These are phyloP conservation scores for Fulica atra DNA, from an alignment of 2,113 vertebrate species.

Conservation along the genomic window DNA sequence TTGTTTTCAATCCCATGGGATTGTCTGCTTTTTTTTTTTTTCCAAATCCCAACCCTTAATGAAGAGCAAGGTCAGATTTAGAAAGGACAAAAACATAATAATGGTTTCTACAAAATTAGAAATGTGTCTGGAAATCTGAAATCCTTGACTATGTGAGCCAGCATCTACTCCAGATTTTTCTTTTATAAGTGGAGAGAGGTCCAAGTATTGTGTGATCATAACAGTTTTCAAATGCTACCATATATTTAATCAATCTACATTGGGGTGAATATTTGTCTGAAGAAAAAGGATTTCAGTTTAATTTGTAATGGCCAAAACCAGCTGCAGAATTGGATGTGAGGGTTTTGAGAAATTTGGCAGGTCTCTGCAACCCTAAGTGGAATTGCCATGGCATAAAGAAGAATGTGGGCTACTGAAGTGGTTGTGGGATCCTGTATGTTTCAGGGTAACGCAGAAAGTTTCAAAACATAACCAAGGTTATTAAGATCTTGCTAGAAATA, in stretches of 20 bases:
- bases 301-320: background rate
- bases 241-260: background rate
- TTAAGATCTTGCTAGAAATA: background rate
- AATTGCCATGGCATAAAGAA: background rate
- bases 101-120: background rate
- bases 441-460: background rate
- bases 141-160: background rate
- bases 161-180: background rate
- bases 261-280: background rate
- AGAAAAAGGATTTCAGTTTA: background rate
- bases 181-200: background rate
- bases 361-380: background rate
- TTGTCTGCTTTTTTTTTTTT: constrained; percentile 12
- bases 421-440: background rate
- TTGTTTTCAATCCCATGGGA: constrained; percentile 58
- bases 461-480: background rate
- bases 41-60: constrained; percentile 38
- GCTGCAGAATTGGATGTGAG: background rate
- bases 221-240: background rate
- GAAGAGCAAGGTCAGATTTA: constrained; percentile 35
- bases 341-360: background rate
- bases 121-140: constrained; percentile 29
- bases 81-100: background rate
- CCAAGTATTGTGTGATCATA: background rate
- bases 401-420: background rate